Conservation (phyloP, 2,113 vertebrate species). For the Aptenodytes patagonicus region DNA sequence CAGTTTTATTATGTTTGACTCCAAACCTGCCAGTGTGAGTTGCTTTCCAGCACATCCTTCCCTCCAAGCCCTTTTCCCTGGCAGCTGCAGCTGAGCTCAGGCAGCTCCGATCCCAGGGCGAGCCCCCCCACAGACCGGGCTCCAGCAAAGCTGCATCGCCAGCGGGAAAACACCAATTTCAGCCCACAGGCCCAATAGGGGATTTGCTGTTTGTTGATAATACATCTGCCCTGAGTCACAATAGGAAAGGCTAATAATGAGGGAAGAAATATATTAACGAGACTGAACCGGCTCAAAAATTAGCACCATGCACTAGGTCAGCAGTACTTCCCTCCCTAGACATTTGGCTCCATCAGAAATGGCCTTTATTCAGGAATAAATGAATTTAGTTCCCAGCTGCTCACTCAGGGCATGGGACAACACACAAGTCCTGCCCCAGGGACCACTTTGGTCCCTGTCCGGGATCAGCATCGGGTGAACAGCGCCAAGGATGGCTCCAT, state of each 20-base stretch:
- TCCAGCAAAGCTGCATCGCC: background rate
- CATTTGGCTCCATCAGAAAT: background rate
- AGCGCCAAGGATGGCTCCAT: rapidly evolving
- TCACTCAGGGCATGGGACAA: background rate
- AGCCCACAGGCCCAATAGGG: background rate
- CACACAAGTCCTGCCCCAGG: background rate
- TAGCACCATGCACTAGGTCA: background rate
- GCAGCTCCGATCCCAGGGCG: background rate
- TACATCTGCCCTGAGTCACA: background rate
- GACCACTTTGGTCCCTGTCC: background rate
- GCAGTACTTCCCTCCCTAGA: background rate
- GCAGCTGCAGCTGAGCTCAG: background rate
- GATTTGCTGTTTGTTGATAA: background rate
- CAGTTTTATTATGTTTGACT: background rate
- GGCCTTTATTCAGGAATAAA: background rate
- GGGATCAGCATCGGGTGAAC: rapidly evolving
- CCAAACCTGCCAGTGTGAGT: background rate
- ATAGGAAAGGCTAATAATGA: background rate
- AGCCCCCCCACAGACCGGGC: background rate
- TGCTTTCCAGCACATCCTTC: background rate
- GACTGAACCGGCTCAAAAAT: background rate
- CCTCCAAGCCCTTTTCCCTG: background rate
- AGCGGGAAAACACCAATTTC: background rate
- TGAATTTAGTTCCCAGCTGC: background rate
- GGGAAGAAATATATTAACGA: background rate